Conservation (phyloP, 2,888 invertebrate species). For the Anagyrus pseudococci region DNA sequence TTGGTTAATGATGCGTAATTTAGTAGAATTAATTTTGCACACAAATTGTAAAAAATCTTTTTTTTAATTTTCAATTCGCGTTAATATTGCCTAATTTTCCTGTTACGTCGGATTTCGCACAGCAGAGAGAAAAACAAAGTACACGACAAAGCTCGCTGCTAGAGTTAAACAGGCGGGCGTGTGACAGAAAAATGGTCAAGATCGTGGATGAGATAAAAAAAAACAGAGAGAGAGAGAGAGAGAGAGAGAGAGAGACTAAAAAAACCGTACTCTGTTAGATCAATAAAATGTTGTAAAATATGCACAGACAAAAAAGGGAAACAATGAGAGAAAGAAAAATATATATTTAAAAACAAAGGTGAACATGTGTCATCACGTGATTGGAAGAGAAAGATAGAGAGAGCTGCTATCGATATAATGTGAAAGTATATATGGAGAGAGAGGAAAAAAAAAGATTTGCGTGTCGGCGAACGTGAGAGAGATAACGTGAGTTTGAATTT, state of each 20-base stretch:
- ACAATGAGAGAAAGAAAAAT: background rate
- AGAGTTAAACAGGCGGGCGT: constrained; percentile 17
- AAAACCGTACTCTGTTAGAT: constrained; percentile 23
- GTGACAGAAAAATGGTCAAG: constrained; percentile 33
- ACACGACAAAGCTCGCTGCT: constrained; percentile 19
- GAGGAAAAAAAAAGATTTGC: constrained; percentile 8
- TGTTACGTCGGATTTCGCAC: too few relatives aligned
- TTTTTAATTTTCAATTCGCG: too few relatives aligned
- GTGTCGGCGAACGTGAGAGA: constrained; percentile 29
- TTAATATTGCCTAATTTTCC: too few relatives aligned
- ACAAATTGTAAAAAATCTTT: too few relatives aligned
- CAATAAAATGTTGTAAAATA: constrained; percentile 19
- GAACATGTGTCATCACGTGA: background rate
- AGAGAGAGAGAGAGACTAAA: too few relatives aligned
- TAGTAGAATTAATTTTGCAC: too few relatives aligned
- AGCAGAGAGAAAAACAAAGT: too few relatives aligned
- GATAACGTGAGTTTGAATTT: constrained; percentile 22
- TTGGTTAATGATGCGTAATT: too few relatives aligned
- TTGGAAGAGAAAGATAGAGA: background rate
- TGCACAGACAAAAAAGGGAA: constrained; percentile 17
- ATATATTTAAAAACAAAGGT: background rate
- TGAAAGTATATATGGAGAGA: constrained; percentile 19
- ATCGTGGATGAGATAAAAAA: constrained; percentile 29
- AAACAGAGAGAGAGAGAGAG: too few relatives aligned
- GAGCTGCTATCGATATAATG: constrained; percentile 5